These are phyloP conservation scores for Callyntrura guangdongensis DNA, from an alignment of 2,888 invertebrate species.

Conservation along the genomic window DNA sequence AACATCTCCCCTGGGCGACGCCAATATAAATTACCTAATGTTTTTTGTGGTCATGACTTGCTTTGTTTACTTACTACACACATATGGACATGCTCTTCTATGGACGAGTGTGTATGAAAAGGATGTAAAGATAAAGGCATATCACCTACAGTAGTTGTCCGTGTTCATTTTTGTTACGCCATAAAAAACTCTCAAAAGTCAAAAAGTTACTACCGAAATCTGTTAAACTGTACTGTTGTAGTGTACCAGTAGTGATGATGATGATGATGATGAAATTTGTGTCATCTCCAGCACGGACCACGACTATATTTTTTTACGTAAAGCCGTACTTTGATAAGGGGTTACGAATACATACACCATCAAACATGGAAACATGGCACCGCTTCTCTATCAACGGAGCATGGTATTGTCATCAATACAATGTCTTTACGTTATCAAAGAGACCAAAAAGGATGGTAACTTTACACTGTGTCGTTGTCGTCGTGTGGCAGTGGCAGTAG, in stretches of 20 bases:
- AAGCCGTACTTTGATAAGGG: background rate
- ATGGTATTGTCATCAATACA: conserved; percentile 12
- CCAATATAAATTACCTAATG: conserved; percentile 11
- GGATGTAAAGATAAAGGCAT: too few relatives aligned
- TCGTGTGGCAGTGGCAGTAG: background rate
- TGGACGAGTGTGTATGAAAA: too few relatives aligned
- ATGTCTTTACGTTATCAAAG: background rate
- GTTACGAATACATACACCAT: background rate
- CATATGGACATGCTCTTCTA: background rate
- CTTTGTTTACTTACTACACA: too few relatives aligned
- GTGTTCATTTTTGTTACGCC: too few relatives aligned
- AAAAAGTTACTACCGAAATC: too few relatives aligned
- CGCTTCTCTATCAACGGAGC: background rate
- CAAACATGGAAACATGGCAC: background rate
- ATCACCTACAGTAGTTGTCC: too few relatives aligned
- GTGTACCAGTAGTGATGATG: too few relatives aligned
- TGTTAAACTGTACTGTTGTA: background rate
- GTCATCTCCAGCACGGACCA: background rate
- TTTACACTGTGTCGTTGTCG: background rate
- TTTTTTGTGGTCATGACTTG: conserved; percentile 16
- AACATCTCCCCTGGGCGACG: conserved; percentile 47
- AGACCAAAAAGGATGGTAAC: background rate
- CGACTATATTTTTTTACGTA: background rate
- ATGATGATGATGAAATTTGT: background rate
- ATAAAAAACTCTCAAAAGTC: too few relatives aligned